Evolutionary conservation across 2,113 vertebrate genomes (phyloP).

Genomic region (Condylura cristata): DNA sequence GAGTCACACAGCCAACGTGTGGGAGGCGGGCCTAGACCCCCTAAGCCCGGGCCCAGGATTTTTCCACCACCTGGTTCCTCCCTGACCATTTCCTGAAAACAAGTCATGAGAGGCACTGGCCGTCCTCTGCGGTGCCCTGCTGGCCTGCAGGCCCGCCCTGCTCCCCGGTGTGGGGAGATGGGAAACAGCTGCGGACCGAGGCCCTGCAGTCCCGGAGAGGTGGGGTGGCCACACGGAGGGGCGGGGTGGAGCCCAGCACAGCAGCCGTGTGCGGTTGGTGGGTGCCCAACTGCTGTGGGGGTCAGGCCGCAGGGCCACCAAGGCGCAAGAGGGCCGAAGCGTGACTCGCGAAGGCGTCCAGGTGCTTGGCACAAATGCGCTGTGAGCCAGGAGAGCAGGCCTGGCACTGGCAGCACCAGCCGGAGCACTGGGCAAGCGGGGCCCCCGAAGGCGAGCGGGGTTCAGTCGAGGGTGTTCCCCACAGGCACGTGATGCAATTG

Average conservation of each 20-base stretch:
- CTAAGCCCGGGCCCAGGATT: background rate
- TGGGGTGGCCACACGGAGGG: background rate
- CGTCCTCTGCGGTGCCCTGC: background rate
- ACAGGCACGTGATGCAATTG: background rate
- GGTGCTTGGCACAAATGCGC: background rate
- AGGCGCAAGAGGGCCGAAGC: background rate
- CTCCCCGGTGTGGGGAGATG: background rate
- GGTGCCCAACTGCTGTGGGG: background rate
- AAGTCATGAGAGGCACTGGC: constrained; percentile 16
- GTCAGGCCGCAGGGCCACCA: background rate
- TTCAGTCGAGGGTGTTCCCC: background rate
- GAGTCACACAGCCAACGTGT: background rate
- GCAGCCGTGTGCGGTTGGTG: background rate
- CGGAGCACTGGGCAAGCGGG: background rate
- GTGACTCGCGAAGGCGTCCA: background rate
- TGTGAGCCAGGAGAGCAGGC: background rate
- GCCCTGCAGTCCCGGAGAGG: background rate
- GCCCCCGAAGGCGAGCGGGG: background rate
- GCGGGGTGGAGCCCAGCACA: background rate
- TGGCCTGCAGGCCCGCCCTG: background rate
- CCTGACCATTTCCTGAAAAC: constrained; percentile 72
- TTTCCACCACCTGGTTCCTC: constrained; percentile 26
- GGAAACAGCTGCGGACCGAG: constrained; percentile 73
- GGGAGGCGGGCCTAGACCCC: background rate
- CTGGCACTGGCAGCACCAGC: background rate